Percentiles rank a stretch among this genome's conserved stretches.
Conservation (phyloP, 2,888 invertebrate genomes). For the Amphipoea oculea region DNA sequence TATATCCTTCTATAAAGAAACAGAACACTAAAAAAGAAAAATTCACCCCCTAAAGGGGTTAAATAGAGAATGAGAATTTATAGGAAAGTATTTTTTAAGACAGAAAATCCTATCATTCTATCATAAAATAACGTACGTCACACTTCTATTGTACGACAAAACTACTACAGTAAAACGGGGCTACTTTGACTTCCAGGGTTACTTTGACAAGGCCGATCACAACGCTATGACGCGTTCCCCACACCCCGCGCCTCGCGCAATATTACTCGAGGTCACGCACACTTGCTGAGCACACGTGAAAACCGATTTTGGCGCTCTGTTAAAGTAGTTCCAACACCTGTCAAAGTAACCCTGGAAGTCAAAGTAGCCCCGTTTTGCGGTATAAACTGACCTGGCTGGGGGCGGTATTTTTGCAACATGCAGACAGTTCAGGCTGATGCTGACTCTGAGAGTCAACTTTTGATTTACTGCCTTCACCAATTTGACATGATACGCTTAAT, state of each 20-base stretch:
- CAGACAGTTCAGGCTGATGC: constrained; percentile 14
- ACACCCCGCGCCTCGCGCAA: too few species aligned
- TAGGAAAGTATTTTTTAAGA: not conserved
- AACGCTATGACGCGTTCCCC: too few species aligned
- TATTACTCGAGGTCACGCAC: too few species aligned
- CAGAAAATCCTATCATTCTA: not conserved
- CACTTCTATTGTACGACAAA: not conserved
- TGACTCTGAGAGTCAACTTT: constrained; percentile 27
- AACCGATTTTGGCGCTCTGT: too few species aligned
- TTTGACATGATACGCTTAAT: constrained; percentile 56
- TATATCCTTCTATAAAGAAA: not conserved
- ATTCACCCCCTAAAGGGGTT: not conserved
- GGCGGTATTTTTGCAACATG: constrained; percentile 1
- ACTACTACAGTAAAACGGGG: too few species aligned
- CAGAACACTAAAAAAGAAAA: not conserved
- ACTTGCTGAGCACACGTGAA: too few species aligned
- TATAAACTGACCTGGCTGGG: constrained; percentile 25
- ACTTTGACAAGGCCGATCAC: too few species aligned
- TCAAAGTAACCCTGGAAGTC: too few species aligned
- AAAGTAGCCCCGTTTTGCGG: too few species aligned
- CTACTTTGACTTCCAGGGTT: too few species aligned
- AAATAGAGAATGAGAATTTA: not conserved
- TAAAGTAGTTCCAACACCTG: too few species aligned
- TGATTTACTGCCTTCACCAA: constrained; percentile 46
- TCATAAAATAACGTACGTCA: not conserved